Conservation (phyloP, 2,113 vertebrate species). For the Callipepla squamata region DNA sequence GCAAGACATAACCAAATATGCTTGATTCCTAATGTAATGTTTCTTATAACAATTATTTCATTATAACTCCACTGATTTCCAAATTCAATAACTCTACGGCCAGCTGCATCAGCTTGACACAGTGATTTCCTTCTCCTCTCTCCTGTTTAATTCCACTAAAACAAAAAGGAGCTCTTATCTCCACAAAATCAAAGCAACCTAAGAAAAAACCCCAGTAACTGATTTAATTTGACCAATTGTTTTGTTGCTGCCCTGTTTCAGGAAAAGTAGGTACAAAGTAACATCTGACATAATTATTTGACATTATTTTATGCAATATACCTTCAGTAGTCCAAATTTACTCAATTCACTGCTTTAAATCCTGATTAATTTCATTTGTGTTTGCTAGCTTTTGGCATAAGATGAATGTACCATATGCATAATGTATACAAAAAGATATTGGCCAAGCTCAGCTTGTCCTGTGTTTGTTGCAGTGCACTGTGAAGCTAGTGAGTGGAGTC, state of each 20-base stretch:
- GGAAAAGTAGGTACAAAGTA: background rate
- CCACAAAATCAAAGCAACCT: background rate
- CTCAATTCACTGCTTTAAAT: background rate
- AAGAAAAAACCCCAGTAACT: background rate
- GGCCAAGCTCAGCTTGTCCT: slow-evolving; percentile 36
- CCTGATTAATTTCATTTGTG: background rate
- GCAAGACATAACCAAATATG: background rate
- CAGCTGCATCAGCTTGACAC: background rate
- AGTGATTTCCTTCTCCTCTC: background rate
- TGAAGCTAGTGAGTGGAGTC: slow-evolving; percentile 90
- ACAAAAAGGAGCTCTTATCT: background rate
- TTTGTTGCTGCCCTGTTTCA: background rate
- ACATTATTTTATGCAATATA: background rate
- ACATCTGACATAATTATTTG: background rate
- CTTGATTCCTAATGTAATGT: background rate
- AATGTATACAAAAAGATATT: background rate
- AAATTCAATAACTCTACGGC: background rate
- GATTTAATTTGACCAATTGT: background rate
- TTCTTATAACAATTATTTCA: background rate
- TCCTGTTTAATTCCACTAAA: background rate
- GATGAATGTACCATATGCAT: background rate
- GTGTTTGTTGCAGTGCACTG: slow-evolving; percentile 89
- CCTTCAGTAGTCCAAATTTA: background rate
- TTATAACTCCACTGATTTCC: background rate
- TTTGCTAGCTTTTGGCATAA: background rate